Conservation (phyloP, 37 sponge, comb jelly and placozoan species). For the Halisarca cf. caerulea region DNA sequence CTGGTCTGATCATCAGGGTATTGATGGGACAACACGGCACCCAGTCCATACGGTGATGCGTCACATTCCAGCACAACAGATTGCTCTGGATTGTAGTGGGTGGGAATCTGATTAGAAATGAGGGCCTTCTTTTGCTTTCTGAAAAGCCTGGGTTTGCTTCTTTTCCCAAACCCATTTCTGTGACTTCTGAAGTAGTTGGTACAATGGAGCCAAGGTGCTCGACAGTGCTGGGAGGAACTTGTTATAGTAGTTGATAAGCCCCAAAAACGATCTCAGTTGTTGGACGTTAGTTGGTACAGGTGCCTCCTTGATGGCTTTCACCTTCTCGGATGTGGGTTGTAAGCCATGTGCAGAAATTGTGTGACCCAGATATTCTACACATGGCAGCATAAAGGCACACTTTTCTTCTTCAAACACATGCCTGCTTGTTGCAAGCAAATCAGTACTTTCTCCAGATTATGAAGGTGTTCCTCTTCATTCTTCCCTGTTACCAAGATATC, state of each 20-base stretch:
- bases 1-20: background rate
- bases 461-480: no score
- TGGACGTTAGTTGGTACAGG: background rate
- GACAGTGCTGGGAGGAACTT: background rate
- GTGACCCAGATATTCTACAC: background rate
- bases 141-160: background rate
- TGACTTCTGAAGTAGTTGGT: background rate
- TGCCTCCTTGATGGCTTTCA: background rate
- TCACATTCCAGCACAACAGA: background rate
- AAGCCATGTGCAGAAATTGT: background rate
- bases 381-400: background rate
- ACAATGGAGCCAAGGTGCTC: background rate
- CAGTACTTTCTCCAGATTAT: no score
- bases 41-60: background rate
- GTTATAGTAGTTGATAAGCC: background rate
- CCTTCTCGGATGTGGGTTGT: background rate
- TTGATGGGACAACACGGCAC: background rate
- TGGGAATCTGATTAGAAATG: background rate
- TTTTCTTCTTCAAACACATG: background rate
- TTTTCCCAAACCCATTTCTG: background rate
- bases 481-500: no score
- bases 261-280: background rate
- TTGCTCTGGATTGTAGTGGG: background rate
- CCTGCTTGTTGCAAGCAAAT: no score
- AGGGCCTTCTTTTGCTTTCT: background rate